Evolutionary conservation across 2,888 invertebrate species (phyloP).

Genomic region (Diarsia rubi): DNA sequence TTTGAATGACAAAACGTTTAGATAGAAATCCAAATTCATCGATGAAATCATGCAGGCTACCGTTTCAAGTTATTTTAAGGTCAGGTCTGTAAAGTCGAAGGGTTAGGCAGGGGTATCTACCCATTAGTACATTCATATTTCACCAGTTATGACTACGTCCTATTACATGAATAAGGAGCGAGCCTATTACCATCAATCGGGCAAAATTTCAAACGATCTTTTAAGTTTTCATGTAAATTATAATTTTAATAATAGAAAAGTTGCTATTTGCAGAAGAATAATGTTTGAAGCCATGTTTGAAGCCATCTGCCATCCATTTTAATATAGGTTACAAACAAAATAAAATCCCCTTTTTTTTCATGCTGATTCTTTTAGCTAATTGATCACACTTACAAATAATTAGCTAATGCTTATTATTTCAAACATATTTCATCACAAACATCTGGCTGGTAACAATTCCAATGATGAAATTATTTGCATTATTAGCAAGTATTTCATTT

Average conservation of each 20-base stretch:
- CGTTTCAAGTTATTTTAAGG: not conserved
- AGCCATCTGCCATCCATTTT: constrained; percentile 1
- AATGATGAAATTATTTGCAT: constrained; percentile 42
- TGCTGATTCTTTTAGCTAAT: constrained; percentile 22
- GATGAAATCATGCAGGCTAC: not conserved
- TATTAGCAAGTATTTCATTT: not conserved
- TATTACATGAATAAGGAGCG: too few species aligned
- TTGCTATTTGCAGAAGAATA: not conserved
- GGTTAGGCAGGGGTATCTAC: too few species aligned
- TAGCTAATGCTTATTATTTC: constrained; percentile 23
- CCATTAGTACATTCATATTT: too few species aligned
- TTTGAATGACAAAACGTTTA: not conserved
- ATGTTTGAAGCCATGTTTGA: constrained; percentile 10
- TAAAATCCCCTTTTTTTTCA: constrained; percentile 1
- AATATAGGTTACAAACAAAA: constrained; percentile 5
- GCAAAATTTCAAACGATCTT: too few species aligned
- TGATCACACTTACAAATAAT: constrained; percentile 31
- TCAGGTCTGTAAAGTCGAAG: too few species aligned
- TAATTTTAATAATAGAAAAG: not conserved
- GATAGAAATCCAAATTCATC: not conserved
- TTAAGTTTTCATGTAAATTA: not conserved
- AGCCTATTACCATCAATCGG: too few species aligned
- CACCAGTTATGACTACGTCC: too few species aligned
- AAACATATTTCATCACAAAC: constrained; percentile 15
- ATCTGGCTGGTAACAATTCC: constrained; percentile 11